A percentile compares a stretch with the other conserved stretches of the same genome.
Evolutionary conservation across 2,113 vertebrate species (phyloP).

Genomic region (Sarotherodon lohbergeri): DNA sequence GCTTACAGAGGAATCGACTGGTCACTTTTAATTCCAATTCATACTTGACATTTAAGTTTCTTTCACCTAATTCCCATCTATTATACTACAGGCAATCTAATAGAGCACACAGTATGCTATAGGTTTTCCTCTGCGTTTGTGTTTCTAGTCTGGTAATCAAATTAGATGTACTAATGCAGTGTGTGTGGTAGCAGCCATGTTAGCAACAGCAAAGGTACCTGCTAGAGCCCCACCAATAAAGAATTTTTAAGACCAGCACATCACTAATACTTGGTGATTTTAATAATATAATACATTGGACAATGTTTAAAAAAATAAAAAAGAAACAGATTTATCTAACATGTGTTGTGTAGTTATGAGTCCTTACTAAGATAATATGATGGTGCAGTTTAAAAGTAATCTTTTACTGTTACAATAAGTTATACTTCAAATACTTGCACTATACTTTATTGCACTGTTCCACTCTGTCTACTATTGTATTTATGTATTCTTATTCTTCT

Average conservation of each 20-base stretch:
- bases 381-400: neutral
- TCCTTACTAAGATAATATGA: neutral
- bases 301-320: neutral
- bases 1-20: slow-evolving; percentile 1
- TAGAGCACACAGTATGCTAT: neutral
- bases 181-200: neutral
- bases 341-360: neutral
- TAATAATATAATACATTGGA: neutral
- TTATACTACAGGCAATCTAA: slow-evolving; percentile 9
- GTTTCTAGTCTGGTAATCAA: slow-evolving; percentile 30
- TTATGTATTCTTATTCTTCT: neutral
- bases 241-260: accelerated
- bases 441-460: neutral
- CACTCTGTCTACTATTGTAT: neutral
- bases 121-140: slow-evolving; percentile 1
- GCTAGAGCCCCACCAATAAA: neutral
- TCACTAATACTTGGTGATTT: neutral
- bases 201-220: neutral
- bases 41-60: neutral
- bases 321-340: neutral
- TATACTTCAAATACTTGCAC: neutral
- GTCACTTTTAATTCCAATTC: slow-evolving; percentile 1
- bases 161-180: slow-evolving; percentile 8
- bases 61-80: neutral
- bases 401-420: neutral